Base-by-base conservation (phyloP, 1,140 invertebrate species). In the Drosophila orosa region DNA sequence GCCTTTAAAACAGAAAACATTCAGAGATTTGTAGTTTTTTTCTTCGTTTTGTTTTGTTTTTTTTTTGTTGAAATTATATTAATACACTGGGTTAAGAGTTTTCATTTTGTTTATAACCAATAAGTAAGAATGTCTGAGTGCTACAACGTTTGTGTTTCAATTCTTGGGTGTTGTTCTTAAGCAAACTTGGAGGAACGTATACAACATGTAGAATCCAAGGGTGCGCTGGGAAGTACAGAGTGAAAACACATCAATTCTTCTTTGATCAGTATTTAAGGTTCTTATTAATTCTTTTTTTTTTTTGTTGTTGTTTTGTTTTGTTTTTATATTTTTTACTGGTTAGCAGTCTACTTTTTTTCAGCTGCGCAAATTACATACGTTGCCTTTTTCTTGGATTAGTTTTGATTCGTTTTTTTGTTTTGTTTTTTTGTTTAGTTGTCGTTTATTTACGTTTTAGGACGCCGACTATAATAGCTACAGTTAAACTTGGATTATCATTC, bases 121-220 rank as follows among this genome's bases (percentile, higher is more conserved):
- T 55, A 39, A 62, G 22, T 63, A 19, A 62, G 22, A 45, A 47
- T 63, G 56, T 35, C 45, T 61, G 12, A 61, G 59, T 39, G 45
- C 62, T 57, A 55, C 27, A 48, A 48, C 25, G 35, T 12, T 48
- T 48, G 17, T n/a, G 24, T 27, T 48, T 37, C 40, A 65, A 76
- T 19, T 19, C 60, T 59, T 67, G 37, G 42, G 8, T 52, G 29
- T 31, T 31, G 10, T 57, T 22, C 27, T 68, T 74, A 61, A 74
- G 67, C 60, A 65, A 68, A 74, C 66, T 69, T 78, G 61, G 58
- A 84, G 77, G 67, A 84, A 84, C 80, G 77, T 84, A 59, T 84
- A 69, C 57, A 71, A 52, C 54, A 66, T 74, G 57, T 74, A 61
- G 50, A 77, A 45, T 68, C 56, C 31, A 52, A 67, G 48, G 58